These are phyloP conservation scores for Galeopsomyia nigrocyanea DNA, from an alignment of 2,888 invertebrate genomes.

Conservation along the genomic window DNA sequence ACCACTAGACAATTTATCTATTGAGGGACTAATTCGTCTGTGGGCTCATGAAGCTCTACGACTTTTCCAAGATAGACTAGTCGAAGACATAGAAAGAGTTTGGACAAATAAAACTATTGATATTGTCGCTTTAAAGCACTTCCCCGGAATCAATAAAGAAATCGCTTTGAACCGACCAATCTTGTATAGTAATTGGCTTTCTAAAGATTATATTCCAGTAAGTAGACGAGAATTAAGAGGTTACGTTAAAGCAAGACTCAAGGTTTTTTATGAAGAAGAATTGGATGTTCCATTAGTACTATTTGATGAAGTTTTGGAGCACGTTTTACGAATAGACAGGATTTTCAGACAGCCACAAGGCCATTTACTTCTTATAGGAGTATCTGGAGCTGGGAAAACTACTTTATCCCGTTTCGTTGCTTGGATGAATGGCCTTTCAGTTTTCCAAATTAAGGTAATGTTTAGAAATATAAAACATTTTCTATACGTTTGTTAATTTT, in stretches of 20 bases:
- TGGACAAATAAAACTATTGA: conserved; percentile 99
- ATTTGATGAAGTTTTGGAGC: conserved; percentile 99
- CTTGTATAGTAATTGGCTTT: conserved; percentile 98
- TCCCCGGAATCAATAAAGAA: conserved; percentile 89
- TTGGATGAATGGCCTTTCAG: conserved; percentile 99
- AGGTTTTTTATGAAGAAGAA: conserved; percentile 99
- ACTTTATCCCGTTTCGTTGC: conserved; percentile 99
- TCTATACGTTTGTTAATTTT: conserved; percentile 20
- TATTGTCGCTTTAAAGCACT: conserved; percentile 91
- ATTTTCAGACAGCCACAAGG: conserved; percentile 99
- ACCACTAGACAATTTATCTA: conserved; percentile 90
- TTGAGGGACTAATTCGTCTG: conserved; percentile 96
- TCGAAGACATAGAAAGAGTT: conserved; percentile 92
- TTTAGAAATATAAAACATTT: conserved; percentile 9
- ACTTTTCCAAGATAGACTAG: conserved; percentile 95
- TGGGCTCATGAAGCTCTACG: conserved; percentile 99
- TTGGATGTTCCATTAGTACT: conserved; percentile 97
- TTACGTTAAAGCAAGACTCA: conserved; percentile 96
- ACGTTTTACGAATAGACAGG: conserved; percentile 97
- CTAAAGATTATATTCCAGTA: conserved; percentile 98
- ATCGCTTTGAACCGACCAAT: conserved; percentile 94
- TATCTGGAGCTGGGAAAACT: conserved; percentile 99
- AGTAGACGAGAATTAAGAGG: conserved; percentile 94
- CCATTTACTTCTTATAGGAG: conserved; percentile 96
- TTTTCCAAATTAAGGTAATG: conserved; percentile 96